Conservation (phyloP, 2,797 vertebrate genomes). For the Sandelia bainsii region DNA sequence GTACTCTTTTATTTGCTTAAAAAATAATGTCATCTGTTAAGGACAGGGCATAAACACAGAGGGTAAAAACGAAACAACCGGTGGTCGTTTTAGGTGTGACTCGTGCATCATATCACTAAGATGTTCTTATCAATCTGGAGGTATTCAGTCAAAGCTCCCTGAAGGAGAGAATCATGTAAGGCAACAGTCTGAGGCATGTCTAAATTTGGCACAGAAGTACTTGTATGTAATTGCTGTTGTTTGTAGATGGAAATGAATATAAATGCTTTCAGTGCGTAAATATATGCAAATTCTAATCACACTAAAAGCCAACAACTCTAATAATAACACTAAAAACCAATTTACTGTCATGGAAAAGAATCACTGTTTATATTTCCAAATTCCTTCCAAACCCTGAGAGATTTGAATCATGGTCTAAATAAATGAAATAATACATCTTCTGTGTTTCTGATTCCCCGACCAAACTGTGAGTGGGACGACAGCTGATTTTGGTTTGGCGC, state of each 20-base stretch:
- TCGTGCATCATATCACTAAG: neutral
- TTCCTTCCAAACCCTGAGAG: conserved; percentile 19
- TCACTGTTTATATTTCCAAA: conserved; percentile 28
- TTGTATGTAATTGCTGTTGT: conserved; percentile 7
- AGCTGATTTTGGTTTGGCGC: conserved; percentile 54
- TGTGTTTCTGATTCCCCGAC: conserved; percentile 28
- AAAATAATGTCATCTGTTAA: neutral
- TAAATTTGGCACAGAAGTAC: conserved; percentile 20
- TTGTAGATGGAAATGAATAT: neutral
- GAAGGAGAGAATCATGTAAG: neutral
- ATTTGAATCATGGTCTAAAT: conserved; percentile 30
- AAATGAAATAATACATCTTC: conserved; percentile 39
- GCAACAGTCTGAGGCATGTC: conserved; percentile 7
- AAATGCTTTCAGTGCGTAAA: conserved; percentile 3
- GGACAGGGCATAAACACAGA: neutral
- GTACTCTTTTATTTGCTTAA: conserved; percentile 14
- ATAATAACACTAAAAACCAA: neutral
- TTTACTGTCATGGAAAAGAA: neutral
- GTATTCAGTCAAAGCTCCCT: conserved; percentile 13
- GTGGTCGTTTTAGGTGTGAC: conserved; percentile 17
- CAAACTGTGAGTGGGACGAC: conserved; percentile 35
- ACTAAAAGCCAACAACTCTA: neutral
- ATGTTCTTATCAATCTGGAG: conserved; percentile 40
- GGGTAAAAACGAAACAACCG: neutral
- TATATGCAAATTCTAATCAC: conserved; percentile 17